These are phyloP conservation scores for Shargacucullia verbasci DNA, from an alignment of 2,888 invertebrate genomes.

Conservation along the genomic window DNA sequence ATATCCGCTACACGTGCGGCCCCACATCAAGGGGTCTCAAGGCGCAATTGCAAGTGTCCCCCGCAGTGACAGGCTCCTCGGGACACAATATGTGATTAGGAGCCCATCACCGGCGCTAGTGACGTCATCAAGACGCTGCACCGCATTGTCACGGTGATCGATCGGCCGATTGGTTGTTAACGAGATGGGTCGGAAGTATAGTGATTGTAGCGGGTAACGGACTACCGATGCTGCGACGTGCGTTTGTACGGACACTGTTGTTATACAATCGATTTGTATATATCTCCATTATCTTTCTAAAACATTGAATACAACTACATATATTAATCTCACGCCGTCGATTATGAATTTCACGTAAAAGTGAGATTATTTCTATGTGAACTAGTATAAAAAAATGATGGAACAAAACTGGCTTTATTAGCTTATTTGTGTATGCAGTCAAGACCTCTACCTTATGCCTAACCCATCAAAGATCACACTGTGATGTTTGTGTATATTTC, in stretches of 20 bases:
- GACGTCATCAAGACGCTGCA: conserved; percentile 23
- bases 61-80: conserved; percentile 16
- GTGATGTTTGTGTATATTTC: no score
- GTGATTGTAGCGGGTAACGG: conserved; percentile 16
- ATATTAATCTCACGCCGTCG: no score
- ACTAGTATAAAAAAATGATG: no score
- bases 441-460: no score
- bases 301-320: no score
- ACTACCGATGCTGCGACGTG: not conserved
- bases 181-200: conserved; percentile 12
- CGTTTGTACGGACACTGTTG: not conserved
- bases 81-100: conserved; percentile 40
- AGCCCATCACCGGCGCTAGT: conserved; percentile 21
- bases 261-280: no score
- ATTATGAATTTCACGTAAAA: no score
- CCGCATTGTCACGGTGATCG: conserved; percentile 24
- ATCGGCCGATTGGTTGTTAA: conserved; percentile 20
- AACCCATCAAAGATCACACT: no score
- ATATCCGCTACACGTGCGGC: not conserved
- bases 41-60: conserved; percentile 22
- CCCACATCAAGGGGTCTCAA: not conserved
- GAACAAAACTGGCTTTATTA: no score
- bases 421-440: no score
- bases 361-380: no score
- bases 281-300: no score